A percentile compares a stretch with the other conserved stretches of the same genome.
phyloP scores from a whole-genome alignment of 2,113 vertebrate genomes.

The Zonotrichia leucophrys region DNA sequence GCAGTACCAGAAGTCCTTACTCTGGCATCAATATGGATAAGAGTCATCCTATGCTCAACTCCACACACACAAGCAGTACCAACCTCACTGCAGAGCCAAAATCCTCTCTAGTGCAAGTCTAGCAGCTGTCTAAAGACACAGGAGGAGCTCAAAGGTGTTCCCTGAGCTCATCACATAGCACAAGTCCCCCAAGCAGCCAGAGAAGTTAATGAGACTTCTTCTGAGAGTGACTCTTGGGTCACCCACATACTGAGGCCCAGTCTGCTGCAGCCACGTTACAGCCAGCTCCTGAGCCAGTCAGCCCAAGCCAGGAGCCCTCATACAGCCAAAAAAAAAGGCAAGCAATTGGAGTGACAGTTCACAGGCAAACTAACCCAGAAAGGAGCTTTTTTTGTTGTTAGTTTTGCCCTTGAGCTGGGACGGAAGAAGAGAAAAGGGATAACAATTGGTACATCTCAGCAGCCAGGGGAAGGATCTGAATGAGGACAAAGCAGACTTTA shows the following conservation, averaged over 20 bases:
- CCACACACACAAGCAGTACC: fast-evolving
- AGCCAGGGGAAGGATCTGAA: not conserved
- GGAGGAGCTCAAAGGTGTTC: not conserved
- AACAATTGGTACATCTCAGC: not conserved
- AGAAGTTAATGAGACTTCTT: not conserved
- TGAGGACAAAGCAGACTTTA: not conserved
- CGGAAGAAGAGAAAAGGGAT: not conserved
- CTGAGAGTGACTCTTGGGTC: not conserved
- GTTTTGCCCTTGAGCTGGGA: not conserved
- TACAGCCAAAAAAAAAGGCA: not conserved
- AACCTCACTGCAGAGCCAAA: not conserved
- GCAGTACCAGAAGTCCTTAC: not conserved
- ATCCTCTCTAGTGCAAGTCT: not conserved
- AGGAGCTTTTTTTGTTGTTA: not conserved
- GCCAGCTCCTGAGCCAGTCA: not conserved
- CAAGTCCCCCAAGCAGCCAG: not conserved
- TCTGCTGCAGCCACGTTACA: not conserved
- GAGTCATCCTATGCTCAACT: not conserved
- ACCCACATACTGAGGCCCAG: not conserved
- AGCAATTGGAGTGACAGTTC: not conserved
- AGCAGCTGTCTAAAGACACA: not conserved
- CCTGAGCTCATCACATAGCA: not conserved
- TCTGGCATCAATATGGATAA: not conserved
- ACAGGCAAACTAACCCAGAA: not conserved
- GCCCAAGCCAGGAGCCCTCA: not conserved